Base-by-base conservation (phyloP, 2,888 invertebrate species). In the Eupithecia dodoneata region DNA sequence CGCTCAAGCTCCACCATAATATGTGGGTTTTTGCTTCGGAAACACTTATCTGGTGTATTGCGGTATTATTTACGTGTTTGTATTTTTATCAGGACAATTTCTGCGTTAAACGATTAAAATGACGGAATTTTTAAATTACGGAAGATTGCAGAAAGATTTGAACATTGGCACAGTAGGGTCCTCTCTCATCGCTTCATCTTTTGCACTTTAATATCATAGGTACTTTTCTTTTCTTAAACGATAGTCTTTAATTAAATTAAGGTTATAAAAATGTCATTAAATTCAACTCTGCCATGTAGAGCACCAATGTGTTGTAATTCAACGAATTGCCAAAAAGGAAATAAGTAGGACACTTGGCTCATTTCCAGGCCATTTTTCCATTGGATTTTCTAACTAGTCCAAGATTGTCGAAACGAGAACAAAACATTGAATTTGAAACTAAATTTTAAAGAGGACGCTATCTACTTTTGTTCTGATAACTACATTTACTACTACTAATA, bases 341-440 rank as follows among this genome's bases (percentile, higher is more conserved):
- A 65, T 76, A 77, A 74, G 75, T 77, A 72, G 75, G 75, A 75
- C 75, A 71, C 74, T 69, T 71, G 76, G 69, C 45, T 42, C 63
- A 49, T 42, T 45, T 74, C 69, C 76, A 71, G 75, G 67, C 75
- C 69, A 69, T 71, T 79, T 72, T 66, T 42, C 66, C 75, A 76
- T 78, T 76, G 47, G n/a, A 44, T 69, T 69, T 65, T 66, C 42
- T 42, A 66, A 66, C 66, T 66, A 15, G 41, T 66, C 41, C 7
- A 66, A 66, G 42, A 41, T 42, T 42, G 66, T 7, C 15, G 66
- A 42, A 66, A 18, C 15, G 66, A 30, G 30, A 63, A 63, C 10
- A 2, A 30, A 41, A 42, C 42, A 66, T 66, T 66, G 42, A 15
- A 63, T 63, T 30, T 63, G 30, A 30, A 30, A 30, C 30, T 30